Percentiles rank a stretch among this genome's conserved stretches.
Conservation (phyloP, 1,140 invertebrate genomes). For the Drosophila sp. region DNA sequence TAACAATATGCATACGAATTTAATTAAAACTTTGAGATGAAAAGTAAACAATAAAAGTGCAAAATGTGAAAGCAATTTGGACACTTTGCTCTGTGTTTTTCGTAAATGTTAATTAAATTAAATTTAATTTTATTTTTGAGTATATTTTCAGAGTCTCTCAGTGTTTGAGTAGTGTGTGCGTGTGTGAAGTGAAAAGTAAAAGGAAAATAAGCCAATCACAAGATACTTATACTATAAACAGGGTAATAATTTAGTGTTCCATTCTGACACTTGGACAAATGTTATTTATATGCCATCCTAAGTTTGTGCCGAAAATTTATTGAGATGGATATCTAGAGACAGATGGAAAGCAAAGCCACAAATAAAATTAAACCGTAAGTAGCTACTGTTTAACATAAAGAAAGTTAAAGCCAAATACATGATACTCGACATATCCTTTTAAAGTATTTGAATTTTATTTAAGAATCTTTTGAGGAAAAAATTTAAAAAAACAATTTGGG, state of each 20-base stretch:
- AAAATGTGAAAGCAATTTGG: conserved; percentile 1
- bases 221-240: conserved; percentile 18
- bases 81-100: not conserved
- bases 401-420: not conserved
- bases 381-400: not conserved
- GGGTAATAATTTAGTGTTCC: conserved; percentile 23
- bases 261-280: conserved; percentile 33
- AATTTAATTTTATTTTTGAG: conserved; percentile 7
- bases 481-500: no score
- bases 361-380: conserved; percentile 7
- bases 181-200: conserved; percentile 18
- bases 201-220: conserved; percentile 19
- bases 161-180: conserved; percentile 1
- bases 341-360: not conserved
- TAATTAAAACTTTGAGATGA: conserved; percentile 50
- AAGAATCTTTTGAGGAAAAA: no score
- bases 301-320: conserved; percentile 25
- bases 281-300: conserved; percentile 22
- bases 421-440: no score
- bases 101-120: conserved; percentile 16
- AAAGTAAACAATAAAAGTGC: conserved; percentile 18
- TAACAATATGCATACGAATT: conserved; percentile 33
- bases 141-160: conserved; percentile 5
- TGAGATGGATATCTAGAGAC: conserved; percentile 45
- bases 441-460: no score